A percentile compares a stretch with the other conserved stretches of the same genome.
These are phyloP conservation scores for Chelon auratus DNA, from an alignment of 2,797 vertebrate genomes.

Conservation along the genomic window DNA sequence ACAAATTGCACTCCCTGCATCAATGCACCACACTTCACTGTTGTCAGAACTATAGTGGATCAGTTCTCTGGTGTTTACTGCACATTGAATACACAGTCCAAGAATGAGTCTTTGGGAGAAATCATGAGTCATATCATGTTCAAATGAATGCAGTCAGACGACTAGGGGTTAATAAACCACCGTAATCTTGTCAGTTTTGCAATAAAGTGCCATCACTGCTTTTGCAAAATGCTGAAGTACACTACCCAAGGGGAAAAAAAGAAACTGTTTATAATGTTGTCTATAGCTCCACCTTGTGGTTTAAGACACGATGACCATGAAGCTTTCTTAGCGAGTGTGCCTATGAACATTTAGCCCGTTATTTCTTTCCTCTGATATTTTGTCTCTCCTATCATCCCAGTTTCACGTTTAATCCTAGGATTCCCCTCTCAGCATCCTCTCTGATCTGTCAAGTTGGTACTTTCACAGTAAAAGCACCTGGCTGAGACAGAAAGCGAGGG, in stretches of 20 bases:
- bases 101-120: not conserved
- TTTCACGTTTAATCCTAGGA: too few relatives aligned
- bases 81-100: not conserved
- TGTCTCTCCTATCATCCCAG: not conserved
- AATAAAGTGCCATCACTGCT: constrained; percentile 1
- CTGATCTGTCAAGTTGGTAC: not conserved
- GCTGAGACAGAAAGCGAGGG: not conserved
- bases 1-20: not conserved
- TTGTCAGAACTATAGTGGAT: constrained; percentile 32
- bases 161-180: not conserved
- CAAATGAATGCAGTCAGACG: not conserved
- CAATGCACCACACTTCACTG: not conserved
- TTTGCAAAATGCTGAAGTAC: constrained; percentile 13
- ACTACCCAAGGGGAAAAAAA: constrained; percentile 7
- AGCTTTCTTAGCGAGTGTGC: not conserved
- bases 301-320: not conserved
- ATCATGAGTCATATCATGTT: not conserved
- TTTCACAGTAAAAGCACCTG: constrained; percentile 7
- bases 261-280: constrained; percentile 24
- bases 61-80: constrained; percentile 7
- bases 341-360: not conserved
- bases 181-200: not conserved
- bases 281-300: constrained; percentile 70
- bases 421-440: not conserved
- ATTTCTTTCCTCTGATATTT: not conserved